phyloP scores from a whole-genome alignment of 2,888 invertebrate genomes.

The Myopa tessellatipennis region DNA sequence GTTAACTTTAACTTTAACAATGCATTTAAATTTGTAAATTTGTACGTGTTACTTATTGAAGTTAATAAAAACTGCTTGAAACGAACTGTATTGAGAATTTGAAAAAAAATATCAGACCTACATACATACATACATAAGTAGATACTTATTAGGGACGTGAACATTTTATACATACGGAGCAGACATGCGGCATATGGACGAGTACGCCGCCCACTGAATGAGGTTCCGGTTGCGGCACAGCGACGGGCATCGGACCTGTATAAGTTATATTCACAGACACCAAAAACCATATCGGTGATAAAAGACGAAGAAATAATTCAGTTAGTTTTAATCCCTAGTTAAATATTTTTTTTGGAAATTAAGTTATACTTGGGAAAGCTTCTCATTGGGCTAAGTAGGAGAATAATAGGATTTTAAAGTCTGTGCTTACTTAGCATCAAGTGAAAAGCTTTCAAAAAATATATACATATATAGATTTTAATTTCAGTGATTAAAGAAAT shows the following conservation, averaged over 20 bases:
- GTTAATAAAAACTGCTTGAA: not conserved
- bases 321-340: not conserved
- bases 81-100: not conserved
- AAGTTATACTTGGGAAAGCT: not conserved
- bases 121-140: not conserved
- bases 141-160: not conserved
- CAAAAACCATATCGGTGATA: not conserved
- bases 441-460: not conserved
- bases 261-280: conserved; percentile 5
- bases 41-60: too few relatives aligned
- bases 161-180: conserved; percentile 71
- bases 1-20: too few relatives aligned
- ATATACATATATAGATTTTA: too few relatives aligned
- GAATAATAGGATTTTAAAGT: not conserved
- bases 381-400: not conserved
- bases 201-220: conserved; percentile 87
- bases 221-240: conserved; percentile 75
- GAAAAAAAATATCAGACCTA: not conserved
- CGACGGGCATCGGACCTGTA: conserved; percentile 69
- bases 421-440: not conserved
- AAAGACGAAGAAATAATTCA: not conserved
- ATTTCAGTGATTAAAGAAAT: not conserved
- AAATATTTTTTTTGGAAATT: not conserved
- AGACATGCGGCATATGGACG: conserved; percentile 92
- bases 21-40: too few relatives aligned